These are phyloP conservation scores for Gambusia yucatana DNA, from an alignment of 2,797 vertebrate species.

Conservation along the genomic window DNA sequence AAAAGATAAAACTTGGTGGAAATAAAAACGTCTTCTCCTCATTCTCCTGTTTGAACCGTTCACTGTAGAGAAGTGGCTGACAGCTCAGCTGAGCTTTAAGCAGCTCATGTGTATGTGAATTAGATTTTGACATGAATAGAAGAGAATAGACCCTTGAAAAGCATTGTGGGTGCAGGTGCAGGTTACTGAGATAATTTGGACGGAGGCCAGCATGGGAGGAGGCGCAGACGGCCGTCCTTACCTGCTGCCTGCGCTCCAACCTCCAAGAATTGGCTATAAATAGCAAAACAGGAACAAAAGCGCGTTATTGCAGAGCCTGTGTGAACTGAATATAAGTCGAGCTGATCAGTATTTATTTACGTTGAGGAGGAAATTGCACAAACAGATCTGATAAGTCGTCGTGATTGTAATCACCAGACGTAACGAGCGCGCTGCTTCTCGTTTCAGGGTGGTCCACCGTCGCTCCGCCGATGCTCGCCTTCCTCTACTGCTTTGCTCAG, in stretches of 20 bases:
- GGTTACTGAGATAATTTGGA: constrained; percentile 69
- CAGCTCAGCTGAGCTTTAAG: constrained; percentile 53
- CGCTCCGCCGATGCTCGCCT: constrained; percentile 74
- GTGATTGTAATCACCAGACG: neutral
- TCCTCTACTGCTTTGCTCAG: constrained; percentile 85
- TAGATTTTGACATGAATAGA: constrained; percentile 68
- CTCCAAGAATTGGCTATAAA: constrained; percentile 59
- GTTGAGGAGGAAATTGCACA: neutral
- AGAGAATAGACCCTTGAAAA: constrained; percentile 67
- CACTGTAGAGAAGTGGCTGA: constrained; percentile 23
- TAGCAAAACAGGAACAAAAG: constrained; percentile 40
- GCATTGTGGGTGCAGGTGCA: constrained; percentile 76
- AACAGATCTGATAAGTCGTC: neutral
- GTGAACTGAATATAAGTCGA: neutral
- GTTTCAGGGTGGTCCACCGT: constrained; percentile 77
- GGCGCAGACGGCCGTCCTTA: constrained; percentile 62
- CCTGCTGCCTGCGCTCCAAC: constrained; percentile 55
- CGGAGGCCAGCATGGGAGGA: constrained; percentile 55
- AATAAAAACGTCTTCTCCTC: neutral
- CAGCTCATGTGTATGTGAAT: constrained; percentile 51
- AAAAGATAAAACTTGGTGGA: neutral
- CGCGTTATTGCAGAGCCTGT: neutral
- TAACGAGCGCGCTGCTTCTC: neutral
- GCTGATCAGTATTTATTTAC: neutral
- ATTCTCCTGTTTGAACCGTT: constrained; percentile 12